These are phyloP conservation scores for Helobdella robusta DNA, from an alignment of 2,888 invertebrate species.

Conservation along the genomic window DNA sequence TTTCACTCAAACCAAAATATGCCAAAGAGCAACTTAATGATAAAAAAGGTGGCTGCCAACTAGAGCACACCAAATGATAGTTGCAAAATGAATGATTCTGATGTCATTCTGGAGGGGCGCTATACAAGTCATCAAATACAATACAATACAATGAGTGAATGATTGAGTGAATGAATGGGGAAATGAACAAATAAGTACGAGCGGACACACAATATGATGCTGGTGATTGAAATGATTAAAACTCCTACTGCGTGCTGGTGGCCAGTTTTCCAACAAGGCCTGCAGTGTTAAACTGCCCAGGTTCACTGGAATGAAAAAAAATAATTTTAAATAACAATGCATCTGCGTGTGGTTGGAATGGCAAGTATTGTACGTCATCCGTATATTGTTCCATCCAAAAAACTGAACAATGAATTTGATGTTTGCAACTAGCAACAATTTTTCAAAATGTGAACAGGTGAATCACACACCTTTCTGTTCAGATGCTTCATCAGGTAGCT, in stretches of 20 bases:
- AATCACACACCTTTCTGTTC: slow-evolving; percentile 52
- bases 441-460: background rate
- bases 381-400: background rate
- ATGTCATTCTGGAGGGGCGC: too few species aligned
- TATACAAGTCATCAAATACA: too few species aligned
- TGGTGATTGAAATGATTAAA: too few species aligned
- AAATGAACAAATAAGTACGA: too few species aligned
- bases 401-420: background rate
- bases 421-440: background rate
- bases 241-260: slow-evolving; percentile 41
- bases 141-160: too few species aligned
- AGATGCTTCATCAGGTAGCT: slow-evolving; percentile 55
- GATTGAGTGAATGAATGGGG: too few species aligned
- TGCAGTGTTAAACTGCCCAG: slow-evolving; percentile 86
- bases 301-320: slow-evolving; percentile 59
- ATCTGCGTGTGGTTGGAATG: background rate
- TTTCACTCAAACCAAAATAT: too few species aligned
- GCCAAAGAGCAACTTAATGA: too few species aligned
- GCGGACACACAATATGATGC: too few species aligned
- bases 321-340: background rate
- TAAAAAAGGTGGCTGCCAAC: too few species aligned
- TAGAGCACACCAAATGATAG: background rate
- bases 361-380: background rate
- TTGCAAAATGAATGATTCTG: too few species aligned
- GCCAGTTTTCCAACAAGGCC: slow-evolving; percentile 89